Conservation (phyloP, 2,888 invertebrate genomes). For the Perdita meconis region DNA sequence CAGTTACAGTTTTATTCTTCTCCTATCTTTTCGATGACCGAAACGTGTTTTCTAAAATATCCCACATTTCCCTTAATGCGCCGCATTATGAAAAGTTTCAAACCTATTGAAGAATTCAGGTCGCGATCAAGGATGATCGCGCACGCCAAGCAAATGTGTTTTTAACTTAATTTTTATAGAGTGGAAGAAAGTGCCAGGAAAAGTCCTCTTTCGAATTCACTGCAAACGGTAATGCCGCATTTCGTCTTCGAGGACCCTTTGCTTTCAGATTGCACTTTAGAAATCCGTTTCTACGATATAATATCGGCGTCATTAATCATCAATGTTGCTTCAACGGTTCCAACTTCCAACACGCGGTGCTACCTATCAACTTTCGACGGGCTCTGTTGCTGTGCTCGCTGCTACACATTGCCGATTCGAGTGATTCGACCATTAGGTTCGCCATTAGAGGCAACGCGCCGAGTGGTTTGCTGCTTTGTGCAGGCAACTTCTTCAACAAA, state of each 20-base stretch:
- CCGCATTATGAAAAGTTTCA: not conserved
- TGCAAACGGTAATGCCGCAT: not conserved
- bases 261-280: conserved; percentile 61
- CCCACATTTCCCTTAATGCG: no score
- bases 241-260: conserved; percentile 33
- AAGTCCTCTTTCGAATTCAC: conserved; percentile 20
- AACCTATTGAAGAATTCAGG: conserved; percentile 1
- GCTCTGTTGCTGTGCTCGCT: conserved; percentile 64
- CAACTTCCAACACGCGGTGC: conserved; percentile 65
- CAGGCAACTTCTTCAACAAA: conserved; percentile 1
- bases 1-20: no score
- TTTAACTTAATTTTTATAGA: conserved; percentile 24
- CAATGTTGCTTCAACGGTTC: conserved; percentile 39
- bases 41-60: no score
- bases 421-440: no score
- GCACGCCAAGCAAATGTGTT: conserved; percentile 15
- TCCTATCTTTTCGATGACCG: no score
- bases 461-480: conserved; percentile 7
- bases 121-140: conserved; percentile 9
- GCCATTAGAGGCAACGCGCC: conserved; percentile 50
- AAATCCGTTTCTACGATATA: conserved; percentile 19
- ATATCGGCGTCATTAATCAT: conserved; percentile 49
- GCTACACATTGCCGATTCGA: conserved; percentile 65
- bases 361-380: conserved; percentile 56
- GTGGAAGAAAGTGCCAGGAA: conserved; percentile 51